Evolutionary conservation across 2,888 invertebrate species (phyloP), one percentile per base, ranked within the genome.

Genomic region (Caenorhabditis afra): DNA sequence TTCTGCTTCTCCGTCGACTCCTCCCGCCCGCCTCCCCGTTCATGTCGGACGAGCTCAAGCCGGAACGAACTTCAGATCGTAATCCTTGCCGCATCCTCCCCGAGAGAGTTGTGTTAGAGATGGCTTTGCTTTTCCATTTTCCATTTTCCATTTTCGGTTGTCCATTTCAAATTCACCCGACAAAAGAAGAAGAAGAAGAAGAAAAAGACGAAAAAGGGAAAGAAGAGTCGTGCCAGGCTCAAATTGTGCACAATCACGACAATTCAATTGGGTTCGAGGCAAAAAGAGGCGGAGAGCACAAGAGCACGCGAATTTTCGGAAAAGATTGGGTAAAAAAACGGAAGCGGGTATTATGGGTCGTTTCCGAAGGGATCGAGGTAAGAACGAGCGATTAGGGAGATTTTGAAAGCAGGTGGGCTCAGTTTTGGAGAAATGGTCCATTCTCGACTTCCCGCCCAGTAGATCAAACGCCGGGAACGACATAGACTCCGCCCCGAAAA

Each of bases 171-270:
- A n/a, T n/a, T 29, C 29, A 29, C 29, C 29, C 29, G 29, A 29
- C 29, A 29, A 29, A 29, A 29, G 29, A 29, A n/a, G n/a, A n/a
- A n/a, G n/a, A n/a, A n/a, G n/a, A n/a, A n/a, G n/a, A n/a, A n/a
- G n/a, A n/a, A 29, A 29, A 29, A 29, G 29, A 29, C n/a, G n/a
- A n/a, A n/a, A n/a, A n/a, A n/a, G n/a, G n/a, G n/a, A 7, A 29
- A 29, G 29, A 29, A 29, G 29, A 5, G 11, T 11, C 11, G 12
- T 14, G 12, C 61, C 18, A 53, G n/a, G 35, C 16, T 23, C n/a
- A 41, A 64, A 64, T 73, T 64, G 59, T 35, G 50, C 50, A 53
- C 55, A 76, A 76, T 76, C 76, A 76, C 52, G 76, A 68, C 61
- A 76, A 76, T 76, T 76, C 45, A 76, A 76, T 76, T 68, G 68